Evolutionary conservation across 2,888 invertebrate species (phyloP).

Genomic region (Argynnis bischoffii): DNA sequence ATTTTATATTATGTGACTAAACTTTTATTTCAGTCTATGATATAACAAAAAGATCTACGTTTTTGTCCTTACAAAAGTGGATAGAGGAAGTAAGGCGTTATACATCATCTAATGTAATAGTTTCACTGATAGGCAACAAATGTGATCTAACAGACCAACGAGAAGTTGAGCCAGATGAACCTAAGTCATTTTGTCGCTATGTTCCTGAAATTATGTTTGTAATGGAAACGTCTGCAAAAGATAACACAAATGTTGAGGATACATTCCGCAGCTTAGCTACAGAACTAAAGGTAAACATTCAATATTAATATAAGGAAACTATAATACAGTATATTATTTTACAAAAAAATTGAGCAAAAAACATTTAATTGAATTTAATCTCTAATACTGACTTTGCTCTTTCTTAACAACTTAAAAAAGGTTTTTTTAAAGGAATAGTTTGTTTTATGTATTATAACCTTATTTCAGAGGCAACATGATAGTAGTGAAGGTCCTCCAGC

Average conservation of each 20-base stretch:
- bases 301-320: not conserved
- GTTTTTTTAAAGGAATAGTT: too few species aligned
- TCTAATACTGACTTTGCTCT: too few species aligned
- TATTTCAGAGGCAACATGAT: conserved; percentile 88
- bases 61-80: conserved; percentile 96
- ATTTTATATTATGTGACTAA: not conserved
- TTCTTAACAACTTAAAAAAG: too few species aligned
- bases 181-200: conserved; percentile 92
- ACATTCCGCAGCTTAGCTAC: conserved; percentile 93
- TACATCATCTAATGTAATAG: conserved; percentile 94
- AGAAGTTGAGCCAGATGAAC: conserved; percentile 93
- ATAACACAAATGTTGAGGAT: conserved; percentile 94
- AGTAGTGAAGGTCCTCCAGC: conserved; percentile 84
- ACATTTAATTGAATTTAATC: too few species aligned
- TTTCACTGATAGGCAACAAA: conserved; percentile 96
- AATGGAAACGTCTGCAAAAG: conserved; percentile 95
- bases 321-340: not conserved
- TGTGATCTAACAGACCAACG: conserved; percentile 91
- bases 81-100: conserved; percentile 97
- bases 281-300: conserved; percentile 87
- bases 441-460: conserved; percentile 11
- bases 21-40: conserved; percentile 89
- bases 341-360: too few species aligned
- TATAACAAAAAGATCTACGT: conserved; percentile 95
- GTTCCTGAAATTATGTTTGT: conserved; percentile 93